Evolutionary conservation across 1,140 invertebrate genomes (phyloP).

Genomic region (Alviniconcha marisindica): DNA sequence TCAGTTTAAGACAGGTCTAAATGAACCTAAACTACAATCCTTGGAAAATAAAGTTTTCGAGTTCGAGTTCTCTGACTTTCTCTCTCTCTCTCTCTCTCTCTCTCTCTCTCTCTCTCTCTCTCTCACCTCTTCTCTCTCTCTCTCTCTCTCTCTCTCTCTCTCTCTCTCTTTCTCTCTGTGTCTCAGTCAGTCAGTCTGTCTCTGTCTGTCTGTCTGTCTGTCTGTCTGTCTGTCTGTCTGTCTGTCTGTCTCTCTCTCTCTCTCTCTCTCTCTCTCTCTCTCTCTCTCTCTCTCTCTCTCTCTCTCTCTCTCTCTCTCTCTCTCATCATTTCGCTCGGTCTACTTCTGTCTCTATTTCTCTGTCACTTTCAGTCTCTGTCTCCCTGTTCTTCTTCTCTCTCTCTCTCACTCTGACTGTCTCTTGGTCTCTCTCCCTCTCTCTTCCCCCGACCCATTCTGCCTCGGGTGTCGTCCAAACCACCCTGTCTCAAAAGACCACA

Average conservation of each 20-base stretch:
- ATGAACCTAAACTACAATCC: no score
- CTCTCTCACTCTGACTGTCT: neutral
- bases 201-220: no score
- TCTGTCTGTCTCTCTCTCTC: neutral
- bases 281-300: no score
- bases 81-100: slow-evolving; percentile 17
- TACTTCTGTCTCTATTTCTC: neutral
- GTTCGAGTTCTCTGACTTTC: neutral
- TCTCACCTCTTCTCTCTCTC: neutral
- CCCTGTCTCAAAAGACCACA: no score
- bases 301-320: no score
- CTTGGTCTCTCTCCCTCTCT: neutral
- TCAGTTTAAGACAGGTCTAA: no score
- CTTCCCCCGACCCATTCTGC: neutral
- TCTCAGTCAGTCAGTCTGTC: no score
- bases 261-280: neutral
- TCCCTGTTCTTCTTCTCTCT: neutral
- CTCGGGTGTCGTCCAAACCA: no score
- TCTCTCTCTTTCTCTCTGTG: neutral
- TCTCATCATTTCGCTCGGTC: neutral
- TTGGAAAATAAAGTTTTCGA: no score
- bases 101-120: slow-evolving; percentile 17
- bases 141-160: slow-evolving; percentile 17
- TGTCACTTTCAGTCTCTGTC: neutral
- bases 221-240: neutral